These are phyloP conservation scores for Andrena trimmerana DNA, from an alignment of 2,888 invertebrate species.

Conservation along the genomic window DNA sequence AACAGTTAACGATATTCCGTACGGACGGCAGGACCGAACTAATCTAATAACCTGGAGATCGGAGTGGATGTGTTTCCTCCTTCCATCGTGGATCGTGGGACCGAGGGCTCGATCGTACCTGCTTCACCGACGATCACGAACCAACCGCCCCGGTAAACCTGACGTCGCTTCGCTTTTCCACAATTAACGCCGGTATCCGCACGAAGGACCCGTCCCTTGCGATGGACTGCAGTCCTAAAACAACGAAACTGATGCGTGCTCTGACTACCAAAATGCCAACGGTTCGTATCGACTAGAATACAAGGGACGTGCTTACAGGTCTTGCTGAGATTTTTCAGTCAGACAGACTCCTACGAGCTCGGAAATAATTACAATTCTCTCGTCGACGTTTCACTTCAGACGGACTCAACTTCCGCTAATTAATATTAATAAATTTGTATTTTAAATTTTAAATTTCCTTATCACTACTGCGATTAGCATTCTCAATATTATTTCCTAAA, in stretches of 20 bases:
- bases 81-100: conserved; percentile 21
- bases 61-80: conserved; percentile 55
- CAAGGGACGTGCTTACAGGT: neutral
- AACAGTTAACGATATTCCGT: conserved; percentile 74
- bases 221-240: conserved; percentile 74
- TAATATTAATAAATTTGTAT: neutral
- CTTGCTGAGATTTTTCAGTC: conserved; percentile 18
- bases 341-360: neutral
- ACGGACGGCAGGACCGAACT: conserved; percentile 70
- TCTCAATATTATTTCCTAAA: neutral
- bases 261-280: conserved; percentile 57
- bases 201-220: conserved; percentile 66
- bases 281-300: neutral
- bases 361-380: neutral
- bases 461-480: neutral
- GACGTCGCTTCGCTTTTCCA: conserved; percentile 67
- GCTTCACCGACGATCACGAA: conserved; percentile 58
- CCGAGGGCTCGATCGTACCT: conserved; percentile 47
- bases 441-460: neutral
- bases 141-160: conserved; percentile 61
- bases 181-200: conserved; percentile 69
- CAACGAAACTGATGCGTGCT: conserved; percentile 75
- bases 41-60: conserved; percentile 73
- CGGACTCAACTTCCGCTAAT: neutral
- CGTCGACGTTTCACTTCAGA: conserved; percentile 5